A percentile compares a stretch with the other conserved stretches of the same genome.
These are phyloP conservation scores for Harpalus rubripes DNA, from an alignment of 2,888 invertebrate genomes.

Conservation along the genomic window DNA sequence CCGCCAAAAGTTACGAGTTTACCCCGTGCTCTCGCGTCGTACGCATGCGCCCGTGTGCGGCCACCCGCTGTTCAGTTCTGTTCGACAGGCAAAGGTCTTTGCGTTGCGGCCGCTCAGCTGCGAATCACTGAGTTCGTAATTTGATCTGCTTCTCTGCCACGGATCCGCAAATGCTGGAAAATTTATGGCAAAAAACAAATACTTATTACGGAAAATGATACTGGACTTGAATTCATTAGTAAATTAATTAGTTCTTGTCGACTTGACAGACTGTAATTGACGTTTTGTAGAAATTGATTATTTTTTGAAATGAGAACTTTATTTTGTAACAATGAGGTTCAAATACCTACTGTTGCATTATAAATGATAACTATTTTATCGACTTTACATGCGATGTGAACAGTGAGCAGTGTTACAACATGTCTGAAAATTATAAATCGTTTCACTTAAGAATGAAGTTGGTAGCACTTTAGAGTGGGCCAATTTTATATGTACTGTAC, in stretches of 20 bases:
- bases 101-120: slow-evolving; percentile 51
- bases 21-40: slow-evolving; percentile 68
- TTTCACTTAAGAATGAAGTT: background rate
- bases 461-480: too few species aligned
- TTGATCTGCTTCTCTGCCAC: slow-evolving; percentile 47
- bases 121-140: slow-evolving; percentile 60
- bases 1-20: slow-evolving; percentile 71
- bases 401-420: background rate
- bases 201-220: slow-evolving; percentile 22
- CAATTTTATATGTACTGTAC: too few species aligned
- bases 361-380: slow-evolving; percentile 20
- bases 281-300: background rate
- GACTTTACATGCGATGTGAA: background rate
- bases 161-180: slow-evolving; percentile 31
- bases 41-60: slow-evolving; percentile 69
- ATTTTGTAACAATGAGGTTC: slow-evolving; percentile 22
- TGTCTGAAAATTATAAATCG: background rate
- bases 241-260: slow-evolving; percentile 5
- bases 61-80: slow-evolving; percentile 55
- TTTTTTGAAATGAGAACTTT: background rate
- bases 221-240: background rate
- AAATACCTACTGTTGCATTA: slow-evolving; percentile 2
- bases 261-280: slow-evolving; percentile 13
- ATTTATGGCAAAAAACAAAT: slow-evolving; percentile 52
- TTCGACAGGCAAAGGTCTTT: slow-evolving; percentile 49